Evolutionary conservation across 2,888 invertebrate species (phyloP).

Genomic region (Eudasyphora cyanicolor): DNA sequence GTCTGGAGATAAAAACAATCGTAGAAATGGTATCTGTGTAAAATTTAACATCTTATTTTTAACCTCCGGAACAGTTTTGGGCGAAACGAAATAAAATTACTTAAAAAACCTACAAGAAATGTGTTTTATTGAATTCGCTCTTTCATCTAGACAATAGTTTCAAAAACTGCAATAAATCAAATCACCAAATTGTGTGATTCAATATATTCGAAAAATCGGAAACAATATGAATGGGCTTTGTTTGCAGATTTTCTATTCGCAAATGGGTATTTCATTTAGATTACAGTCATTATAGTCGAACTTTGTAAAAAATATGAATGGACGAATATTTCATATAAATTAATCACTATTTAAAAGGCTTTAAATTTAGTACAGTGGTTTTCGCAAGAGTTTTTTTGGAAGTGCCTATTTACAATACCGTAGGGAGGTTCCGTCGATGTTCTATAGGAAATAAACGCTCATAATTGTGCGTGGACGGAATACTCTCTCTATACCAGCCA

Average conservation of each 20-base stretch:
- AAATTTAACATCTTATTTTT: slow-evolving; percentile 56
- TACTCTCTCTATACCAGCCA: no score
- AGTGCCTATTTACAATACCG: no score
- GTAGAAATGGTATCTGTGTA: slow-evolving; percentile 63
- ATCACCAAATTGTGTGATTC: not conserved
- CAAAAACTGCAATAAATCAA: not conserved
- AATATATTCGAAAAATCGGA: not conserved
- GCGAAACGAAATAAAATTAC: slow-evolving; percentile 58
- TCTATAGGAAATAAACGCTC: no score
- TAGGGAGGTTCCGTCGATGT: no score
- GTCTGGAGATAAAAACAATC: slow-evolving; percentile 30
- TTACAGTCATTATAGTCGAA: no score
- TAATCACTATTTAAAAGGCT: no score
- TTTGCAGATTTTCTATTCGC: not conserved
- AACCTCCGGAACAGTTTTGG: slow-evolving; percentile 37
- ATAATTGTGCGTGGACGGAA: no score
- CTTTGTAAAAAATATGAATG: no score
- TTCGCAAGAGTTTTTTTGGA: no score
- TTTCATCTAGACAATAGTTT: not conserved
- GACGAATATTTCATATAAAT: no score
- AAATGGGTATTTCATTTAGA: no score
- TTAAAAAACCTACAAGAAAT: slow-evolving; percentile 23
- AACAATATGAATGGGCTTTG: not conserved
- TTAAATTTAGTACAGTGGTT: no score
- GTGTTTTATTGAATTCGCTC: not conserved